Percentiles rank a stretch among this genome's conserved stretches.
Evolutionary conservation across 2,797 vertebrate species (phyloP).

Genomic region (Danio tinwini): DNA sequence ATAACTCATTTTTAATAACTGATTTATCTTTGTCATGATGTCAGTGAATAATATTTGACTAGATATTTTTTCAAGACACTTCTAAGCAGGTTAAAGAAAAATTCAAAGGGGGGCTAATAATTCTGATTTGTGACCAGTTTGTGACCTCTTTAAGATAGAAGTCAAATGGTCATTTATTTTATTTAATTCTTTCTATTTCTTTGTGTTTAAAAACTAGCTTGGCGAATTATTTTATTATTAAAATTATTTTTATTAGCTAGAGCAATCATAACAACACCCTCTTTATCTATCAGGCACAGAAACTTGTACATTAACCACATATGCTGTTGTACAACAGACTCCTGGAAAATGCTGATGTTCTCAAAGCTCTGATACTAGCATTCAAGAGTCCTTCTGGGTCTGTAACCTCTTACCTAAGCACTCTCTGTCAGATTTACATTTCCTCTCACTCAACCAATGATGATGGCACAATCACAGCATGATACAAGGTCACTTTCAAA

Average conservation of each 20-base stretch:
- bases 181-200: too few species aligned
- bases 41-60: too few species aligned
- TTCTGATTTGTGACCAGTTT: too few species aligned
- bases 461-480: neutral
- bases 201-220: too few species aligned
- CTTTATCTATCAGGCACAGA: neutral
- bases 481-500: slow-evolving; percentile 17
- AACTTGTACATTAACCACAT: neutral
- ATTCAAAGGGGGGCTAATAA: too few species aligned
- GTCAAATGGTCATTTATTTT: too few species aligned
- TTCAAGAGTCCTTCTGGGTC: neutral
- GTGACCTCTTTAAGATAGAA: too few species aligned
- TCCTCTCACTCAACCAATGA: slow-evolving; percentile 9
- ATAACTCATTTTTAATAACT: too few species aligned
- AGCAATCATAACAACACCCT: neutral
- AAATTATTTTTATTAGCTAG: too few species aligned
- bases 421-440: slow-evolving; percentile 9
- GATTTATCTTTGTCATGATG: too few species aligned
- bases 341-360: neutral
- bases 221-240: neutral
- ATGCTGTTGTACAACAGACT: neutral
- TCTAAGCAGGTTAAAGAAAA: too few species aligned
- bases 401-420: slow-evolving; percentile 1
- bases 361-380: neutral
- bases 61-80: too few species aligned